Conservation (phyloP, 2,888 invertebrate species). For the Yponomeuta sedellus region DNA sequence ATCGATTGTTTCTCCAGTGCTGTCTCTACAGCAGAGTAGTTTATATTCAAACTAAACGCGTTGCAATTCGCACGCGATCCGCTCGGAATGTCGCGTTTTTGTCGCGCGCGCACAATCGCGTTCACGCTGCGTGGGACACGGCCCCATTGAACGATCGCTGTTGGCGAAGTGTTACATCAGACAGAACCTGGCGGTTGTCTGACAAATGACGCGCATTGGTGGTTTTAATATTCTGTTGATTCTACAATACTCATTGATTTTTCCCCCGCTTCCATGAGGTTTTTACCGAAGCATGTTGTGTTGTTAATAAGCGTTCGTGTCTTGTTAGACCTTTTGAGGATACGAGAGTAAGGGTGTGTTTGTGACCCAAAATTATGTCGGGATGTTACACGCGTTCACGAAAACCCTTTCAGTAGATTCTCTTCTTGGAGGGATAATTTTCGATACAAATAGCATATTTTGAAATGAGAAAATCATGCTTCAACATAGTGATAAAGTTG, state of each 20-base stretch:
- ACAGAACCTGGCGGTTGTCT: not conserved
- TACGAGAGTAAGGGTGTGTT: too few species aligned
- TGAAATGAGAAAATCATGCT: not conserved
- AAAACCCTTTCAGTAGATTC: too few species aligned
- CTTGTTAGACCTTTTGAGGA: too few species aligned
- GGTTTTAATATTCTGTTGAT: too few species aligned
- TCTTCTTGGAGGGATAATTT: too few species aligned
- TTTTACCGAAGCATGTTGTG: too few species aligned
- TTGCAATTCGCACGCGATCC: constrained; percentile 43
- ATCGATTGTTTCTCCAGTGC: not conserved
- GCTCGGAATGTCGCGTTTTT: constrained; percentile 55
- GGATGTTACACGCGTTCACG: too few species aligned
- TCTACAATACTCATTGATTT: too few species aligned
- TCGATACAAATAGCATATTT: too few species aligned
- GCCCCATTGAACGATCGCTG: constrained; percentile 18
- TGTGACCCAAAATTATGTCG: too few species aligned
- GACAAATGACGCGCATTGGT: not conserved
- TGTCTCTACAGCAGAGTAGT: not conserved
- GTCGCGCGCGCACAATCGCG: constrained; percentile 29
- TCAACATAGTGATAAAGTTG: not conserved
- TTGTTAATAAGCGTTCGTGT: too few species aligned
- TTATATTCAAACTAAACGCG: constrained; percentile 12
- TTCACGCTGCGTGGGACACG: constrained; percentile 19
- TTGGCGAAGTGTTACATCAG: not conserved
- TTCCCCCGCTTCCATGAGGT: too few species aligned